A percentile compares a stretch with the other conserved stretches of the same genome.
Evolutionary conservation across 2,113 vertebrate species (phyloP).

Genomic region (Phyllostomus discolor): DNA sequence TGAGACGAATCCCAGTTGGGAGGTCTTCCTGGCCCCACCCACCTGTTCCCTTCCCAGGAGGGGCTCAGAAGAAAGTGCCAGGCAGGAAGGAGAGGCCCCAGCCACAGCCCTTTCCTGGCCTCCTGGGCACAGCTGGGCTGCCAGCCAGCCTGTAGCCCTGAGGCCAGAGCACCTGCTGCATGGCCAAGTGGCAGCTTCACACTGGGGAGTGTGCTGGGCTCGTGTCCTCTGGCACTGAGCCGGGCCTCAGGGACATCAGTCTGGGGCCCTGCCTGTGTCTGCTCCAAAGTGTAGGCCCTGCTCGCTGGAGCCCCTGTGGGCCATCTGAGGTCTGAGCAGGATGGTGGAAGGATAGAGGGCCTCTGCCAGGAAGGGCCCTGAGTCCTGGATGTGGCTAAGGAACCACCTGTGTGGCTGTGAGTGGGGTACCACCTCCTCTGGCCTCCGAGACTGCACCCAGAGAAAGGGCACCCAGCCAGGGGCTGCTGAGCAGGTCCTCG

Average conservation of each 20-base stretch:
- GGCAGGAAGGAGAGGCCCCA: not conserved
- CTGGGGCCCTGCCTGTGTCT: not conserved
- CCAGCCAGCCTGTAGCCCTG: too few species aligned
- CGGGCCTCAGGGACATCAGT: fast-evolving
- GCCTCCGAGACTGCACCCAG: not conserved
- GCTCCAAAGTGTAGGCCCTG: fast-evolving
- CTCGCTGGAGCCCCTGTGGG: not conserved
- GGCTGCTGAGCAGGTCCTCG: too few species aligned
- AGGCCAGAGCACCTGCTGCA: too few species aligned
- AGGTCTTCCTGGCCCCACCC: not conserved
- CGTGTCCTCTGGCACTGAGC: fast-evolving
- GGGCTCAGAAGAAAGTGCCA: not conserved
- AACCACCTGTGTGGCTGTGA: not conserved
- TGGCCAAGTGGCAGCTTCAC: not conserved
- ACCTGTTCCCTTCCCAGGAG: not conserved
- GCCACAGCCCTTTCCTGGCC: not conserved
- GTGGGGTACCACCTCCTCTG: not conserved
- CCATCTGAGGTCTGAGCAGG: not conserved
- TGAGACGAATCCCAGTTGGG: not conserved
- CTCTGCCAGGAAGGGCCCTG: not conserved
- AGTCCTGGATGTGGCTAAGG: not conserved
- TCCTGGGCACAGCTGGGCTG: not conserved
- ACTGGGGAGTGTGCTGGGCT: fast-evolving
- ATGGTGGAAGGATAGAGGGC: not conserved
- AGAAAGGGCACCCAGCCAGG: not conserved